phyloP scores from a whole-genome alignment of 2,888 invertebrate genomes.

The Invenusta paracnida region DNA sequence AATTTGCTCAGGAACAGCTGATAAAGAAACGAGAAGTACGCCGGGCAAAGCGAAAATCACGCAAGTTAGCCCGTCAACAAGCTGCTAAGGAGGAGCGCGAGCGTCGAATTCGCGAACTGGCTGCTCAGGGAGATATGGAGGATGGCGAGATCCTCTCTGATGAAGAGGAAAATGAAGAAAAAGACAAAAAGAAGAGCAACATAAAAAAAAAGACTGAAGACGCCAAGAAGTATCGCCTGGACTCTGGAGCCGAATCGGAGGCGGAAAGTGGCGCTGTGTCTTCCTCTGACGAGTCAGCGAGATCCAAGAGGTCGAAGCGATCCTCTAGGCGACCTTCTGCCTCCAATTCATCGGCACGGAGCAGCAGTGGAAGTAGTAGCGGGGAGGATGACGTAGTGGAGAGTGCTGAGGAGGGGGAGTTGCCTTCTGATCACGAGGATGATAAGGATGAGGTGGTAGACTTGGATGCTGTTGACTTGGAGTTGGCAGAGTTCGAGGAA shows the following conservation, averaged over 20 bases:
- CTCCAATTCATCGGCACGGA: neutral
- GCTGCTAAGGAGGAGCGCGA: neutral
- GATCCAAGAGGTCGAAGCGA: neutral
- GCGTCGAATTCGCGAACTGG: neutral
- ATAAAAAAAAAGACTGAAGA: neutral
- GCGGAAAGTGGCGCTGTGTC: conserved; percentile 3
- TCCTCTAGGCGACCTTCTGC: neutral
- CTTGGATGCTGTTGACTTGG: neutral
- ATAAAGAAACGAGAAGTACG: neutral
- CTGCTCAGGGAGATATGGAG: conserved; percentile 6
- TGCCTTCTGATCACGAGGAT: neutral
- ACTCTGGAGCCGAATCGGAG: neutral
- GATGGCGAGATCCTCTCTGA: conserved; percentile 8
- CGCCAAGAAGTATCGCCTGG: neutral
- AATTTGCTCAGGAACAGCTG: neutral
- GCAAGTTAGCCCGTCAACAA: neutral
- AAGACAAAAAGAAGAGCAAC: neutral
- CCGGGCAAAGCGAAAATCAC: neutral
- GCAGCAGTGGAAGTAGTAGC: neutral
- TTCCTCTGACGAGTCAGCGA: neutral
- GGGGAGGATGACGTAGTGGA: neutral
- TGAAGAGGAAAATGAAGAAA: neutral
- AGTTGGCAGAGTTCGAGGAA: conserved; percentile 11
- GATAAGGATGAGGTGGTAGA: neutral
- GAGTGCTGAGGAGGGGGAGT: conserved; percentile 12